Conservation (phyloP, 2,797 vertebrate species). For the Gephyroberyx darwinii region DNA sequence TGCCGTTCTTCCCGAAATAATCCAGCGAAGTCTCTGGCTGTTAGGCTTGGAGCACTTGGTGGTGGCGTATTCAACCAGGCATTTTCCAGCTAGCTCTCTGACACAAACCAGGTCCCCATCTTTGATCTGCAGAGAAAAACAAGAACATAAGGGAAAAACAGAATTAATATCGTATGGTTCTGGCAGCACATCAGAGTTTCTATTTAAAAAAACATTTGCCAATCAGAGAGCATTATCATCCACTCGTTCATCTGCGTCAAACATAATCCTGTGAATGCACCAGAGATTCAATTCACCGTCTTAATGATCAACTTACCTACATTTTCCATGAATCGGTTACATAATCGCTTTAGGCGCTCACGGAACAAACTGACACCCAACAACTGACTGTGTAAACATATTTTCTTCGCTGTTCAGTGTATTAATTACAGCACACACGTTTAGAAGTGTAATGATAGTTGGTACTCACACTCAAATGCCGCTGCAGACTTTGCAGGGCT, state of each 20-base stretch:
- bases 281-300: slow-evolving; percentile 3
- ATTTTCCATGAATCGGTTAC: slow-evolving; percentile 19
- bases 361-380: slow-evolving; percentile 1
- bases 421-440: not conserved
- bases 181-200: slow-evolving; percentile 1
- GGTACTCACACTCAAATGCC: slow-evolving; percentile 85
- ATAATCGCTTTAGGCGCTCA: not conserved
- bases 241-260: slow-evolving; percentile 5
- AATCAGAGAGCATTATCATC: not conserved
- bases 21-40: slow-evolving; percentile 93
- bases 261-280: not conserved
- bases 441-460: not conserved
- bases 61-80: slow-evolving; percentile 92
- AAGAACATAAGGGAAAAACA: not conserved
- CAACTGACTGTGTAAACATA: slow-evolving; percentile 13
- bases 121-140: slow-evolving; percentile 80
- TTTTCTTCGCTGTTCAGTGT: not conserved
- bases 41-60: slow-evolving; percentile 91
- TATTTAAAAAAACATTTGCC: slow-evolving; percentile 1
- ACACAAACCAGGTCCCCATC: slow-evolving; percentile 88
- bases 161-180: not conserved
- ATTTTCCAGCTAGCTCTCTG: slow-evolving; percentile 91
- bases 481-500: slow-evolving; percentile 83
- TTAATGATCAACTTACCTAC: not conserved
- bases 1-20: slow-evolving; percentile 94